phyloP scores from a whole-genome alignment of 2,113 vertebrate species.

The Castor canadensis region DNA sequence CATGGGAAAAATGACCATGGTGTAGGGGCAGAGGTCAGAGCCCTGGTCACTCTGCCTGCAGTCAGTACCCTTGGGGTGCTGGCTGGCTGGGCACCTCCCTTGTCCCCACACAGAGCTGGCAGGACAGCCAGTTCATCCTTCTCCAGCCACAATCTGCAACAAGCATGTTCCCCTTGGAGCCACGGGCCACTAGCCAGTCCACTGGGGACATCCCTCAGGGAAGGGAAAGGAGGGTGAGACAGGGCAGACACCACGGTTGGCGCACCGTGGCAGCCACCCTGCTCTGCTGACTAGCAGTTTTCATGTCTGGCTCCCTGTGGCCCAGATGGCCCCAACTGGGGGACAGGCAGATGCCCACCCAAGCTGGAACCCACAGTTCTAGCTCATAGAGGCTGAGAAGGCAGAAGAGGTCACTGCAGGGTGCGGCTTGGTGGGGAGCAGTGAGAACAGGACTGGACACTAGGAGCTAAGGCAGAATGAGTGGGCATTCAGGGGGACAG shows the following conservation, averaged over 20 bases:
- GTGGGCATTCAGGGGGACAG: neutral
- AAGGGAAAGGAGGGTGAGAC: neutral
- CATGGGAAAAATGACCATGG: neutral
- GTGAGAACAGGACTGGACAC: fast-evolving
- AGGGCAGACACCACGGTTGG: conserved; percentile 49
- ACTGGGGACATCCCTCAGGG: conserved; percentile 63
- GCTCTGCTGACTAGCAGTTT: conserved; percentile 40
- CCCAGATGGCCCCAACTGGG: conserved; percentile 31
- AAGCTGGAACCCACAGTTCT: conserved; percentile 36
- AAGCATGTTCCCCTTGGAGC: conserved; percentile 39
- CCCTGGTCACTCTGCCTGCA: neutral
- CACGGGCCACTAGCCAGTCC: conserved; percentile 59
- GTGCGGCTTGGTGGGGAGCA: neutral
- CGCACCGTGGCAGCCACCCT: conserved; percentile 56
- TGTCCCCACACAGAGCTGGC: conserved; percentile 69
- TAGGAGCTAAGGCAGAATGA: neutral
- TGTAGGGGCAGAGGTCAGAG: neutral
- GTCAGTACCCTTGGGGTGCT: neutral
- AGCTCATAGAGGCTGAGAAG: neutral
- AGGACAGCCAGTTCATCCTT: conserved; percentile 39
- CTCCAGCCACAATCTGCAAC: conserved; percentile 58
- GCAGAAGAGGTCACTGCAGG: neutral
- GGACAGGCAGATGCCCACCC: neutral
- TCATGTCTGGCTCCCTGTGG: conserved; percentile 67
- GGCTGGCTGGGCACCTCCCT: conserved; percentile 23